Percentiles rank a stretch among this genome's conserved stretches.
phyloP scores from a whole-genome alignment of 2,113 vertebrate species.

The Sylvietta virens region DNA sequence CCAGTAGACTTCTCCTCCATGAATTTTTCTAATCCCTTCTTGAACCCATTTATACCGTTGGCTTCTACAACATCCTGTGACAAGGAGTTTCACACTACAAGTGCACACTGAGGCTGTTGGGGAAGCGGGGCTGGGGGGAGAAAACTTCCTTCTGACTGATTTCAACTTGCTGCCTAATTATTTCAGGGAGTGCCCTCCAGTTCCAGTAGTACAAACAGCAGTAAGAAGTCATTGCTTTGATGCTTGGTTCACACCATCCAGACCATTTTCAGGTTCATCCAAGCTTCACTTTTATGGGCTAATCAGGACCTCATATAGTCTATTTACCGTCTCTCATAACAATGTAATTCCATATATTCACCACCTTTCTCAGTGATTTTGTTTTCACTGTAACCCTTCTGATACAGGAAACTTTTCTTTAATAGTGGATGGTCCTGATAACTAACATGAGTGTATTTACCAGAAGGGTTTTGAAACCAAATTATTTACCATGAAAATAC shows the following conservation, averaged over 20 bases:
- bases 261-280: neutral
- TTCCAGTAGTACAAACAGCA: neutral
- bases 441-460: neutral
- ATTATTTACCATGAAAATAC: neutral
- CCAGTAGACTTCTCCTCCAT: conserved; percentile 2
- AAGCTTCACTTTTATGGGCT: neutral
- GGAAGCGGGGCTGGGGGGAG: neutral
- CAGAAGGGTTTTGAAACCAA: neutral
- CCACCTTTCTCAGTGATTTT: neutral
- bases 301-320: neutral
- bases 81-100: neutral
- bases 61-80: conserved; percentile 43
- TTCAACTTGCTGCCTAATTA: neutral
- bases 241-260: neutral
- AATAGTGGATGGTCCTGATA: neutral
- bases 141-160: neutral
- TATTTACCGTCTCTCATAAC: neutral
- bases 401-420: neutral
- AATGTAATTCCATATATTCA: neutral
- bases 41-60: conserved; percentile 33
- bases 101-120: neutral
- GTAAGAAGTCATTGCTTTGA: neutral
- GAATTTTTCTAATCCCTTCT: conserved; percentile 49
- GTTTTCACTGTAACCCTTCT: neutral
- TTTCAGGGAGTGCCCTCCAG: neutral